Percentiles rank a stretch among this genome's conserved stretches.
Evolutionary conservation across 2,797 vertebrate genomes (phyloP).

Genomic region (Heliangelus exortis): DNA sequence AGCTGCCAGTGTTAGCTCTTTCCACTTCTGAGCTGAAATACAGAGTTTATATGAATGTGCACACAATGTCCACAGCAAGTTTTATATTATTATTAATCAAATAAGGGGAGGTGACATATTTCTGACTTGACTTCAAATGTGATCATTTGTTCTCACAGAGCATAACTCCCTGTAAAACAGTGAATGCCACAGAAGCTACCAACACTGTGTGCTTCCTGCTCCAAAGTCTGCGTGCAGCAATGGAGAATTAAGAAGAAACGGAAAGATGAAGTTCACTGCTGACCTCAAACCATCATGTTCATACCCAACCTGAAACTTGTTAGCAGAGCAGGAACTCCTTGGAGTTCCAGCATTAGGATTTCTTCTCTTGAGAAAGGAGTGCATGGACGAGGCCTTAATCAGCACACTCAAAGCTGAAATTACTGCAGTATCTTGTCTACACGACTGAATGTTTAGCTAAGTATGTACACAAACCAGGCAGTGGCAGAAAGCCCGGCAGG

Average conservation of each 20-base stretch:
- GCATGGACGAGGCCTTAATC: not conserved
- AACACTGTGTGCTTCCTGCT: not conserved
- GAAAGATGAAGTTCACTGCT: not conserved
- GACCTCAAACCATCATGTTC: not conserved
- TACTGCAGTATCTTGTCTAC: not conserved
- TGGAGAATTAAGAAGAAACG: not conserved
- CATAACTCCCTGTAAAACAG: not conserved
- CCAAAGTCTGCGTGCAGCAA: not conserved
- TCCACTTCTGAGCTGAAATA: not conserved
- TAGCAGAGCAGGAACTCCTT: not conserved
- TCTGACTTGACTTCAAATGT: not conserved
- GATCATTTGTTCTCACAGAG: not conserved
- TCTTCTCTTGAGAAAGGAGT: not conserved
- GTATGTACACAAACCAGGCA: not conserved
- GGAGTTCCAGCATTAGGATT: not conserved
- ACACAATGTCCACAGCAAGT: not conserved
- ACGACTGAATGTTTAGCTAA: not conserved
- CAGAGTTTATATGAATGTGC: accelerated
- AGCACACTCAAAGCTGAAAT: not conserved
- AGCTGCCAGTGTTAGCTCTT: not conserved
- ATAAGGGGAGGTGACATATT: not conserved
- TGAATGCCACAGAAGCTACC: not conserved
- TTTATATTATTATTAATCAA: not conserved
- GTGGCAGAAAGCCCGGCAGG: not conserved
- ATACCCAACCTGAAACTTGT: not conserved